Base-by-base conservation (phyloP, 2,113 vertebrate genomes). In the Sylvietta virens region DNA sequence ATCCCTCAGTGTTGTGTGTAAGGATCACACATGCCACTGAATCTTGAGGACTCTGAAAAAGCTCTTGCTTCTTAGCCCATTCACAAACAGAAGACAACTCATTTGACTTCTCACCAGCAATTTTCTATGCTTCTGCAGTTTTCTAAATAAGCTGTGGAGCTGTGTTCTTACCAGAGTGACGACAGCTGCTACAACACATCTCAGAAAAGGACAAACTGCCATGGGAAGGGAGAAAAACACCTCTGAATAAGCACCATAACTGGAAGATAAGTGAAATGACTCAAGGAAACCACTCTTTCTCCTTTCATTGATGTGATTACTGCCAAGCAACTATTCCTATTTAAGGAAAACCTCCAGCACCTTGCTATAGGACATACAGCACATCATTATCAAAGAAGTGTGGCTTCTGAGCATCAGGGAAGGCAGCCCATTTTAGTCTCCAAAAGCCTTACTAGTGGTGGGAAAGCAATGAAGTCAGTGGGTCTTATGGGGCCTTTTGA, bases 61-160 rank as follows among this genome's bases (percentile, higher is more conserved):
- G 9, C n/a, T 87, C 87, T 71, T 74, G 19, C 65, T 60, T 45
- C 78, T 93, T 62, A 85, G 37, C 70, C 78, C 78, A 71, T 91
- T 91, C 70, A 64, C 61, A 90, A 87, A 67, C 37, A 90, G 79
- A 71, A 89, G 73, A 85, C 67, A 91, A 91, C n/a, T 95, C 70
- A 85, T 60, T 76, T 71, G 44, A 81, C 48, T 93, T 90, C 61
- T 65, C 87, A 91, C 48, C 70, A 94, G 66, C 69, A 85, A 71
- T 91, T 64, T 94, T 51, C 61, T n/a, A 17, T 51, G 69, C 22
- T 85, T 81, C 70, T 76, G 37, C 89, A 89, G 40, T 44, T 78
- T 90, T 51, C 47, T 40, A 85, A 77, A 47, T 44, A 81, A 90
- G 24, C 73, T 78, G 28, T 37, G 61, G 87, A 91, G 35, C 65